Conservation (phyloP, 2,113 vertebrate genomes). For the Cichladusa arquata region DNA sequence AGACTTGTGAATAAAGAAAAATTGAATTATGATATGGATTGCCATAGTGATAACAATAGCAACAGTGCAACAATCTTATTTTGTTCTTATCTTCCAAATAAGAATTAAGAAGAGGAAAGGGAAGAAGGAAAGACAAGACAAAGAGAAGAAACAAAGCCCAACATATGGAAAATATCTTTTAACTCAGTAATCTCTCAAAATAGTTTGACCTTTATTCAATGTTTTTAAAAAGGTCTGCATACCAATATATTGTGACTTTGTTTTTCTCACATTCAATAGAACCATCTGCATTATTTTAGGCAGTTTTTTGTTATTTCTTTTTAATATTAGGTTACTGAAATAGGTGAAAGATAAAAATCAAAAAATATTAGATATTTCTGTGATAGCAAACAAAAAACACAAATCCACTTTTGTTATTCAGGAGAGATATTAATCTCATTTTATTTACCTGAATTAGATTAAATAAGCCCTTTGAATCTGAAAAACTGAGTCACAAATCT, state of each 20-base stretch:
- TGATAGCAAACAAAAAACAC: background rate
- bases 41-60: background rate
- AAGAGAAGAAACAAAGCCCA: background rate
- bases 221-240: background rate
- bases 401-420: background rate
- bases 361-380: background rate
- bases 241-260: background rate
- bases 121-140: background rate
- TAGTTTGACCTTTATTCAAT: background rate
- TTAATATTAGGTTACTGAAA: background rate
- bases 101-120: background rate
- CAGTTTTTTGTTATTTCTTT: background rate
- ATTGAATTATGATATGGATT: background rate
- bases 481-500: background rate
- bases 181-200: background rate
- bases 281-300: background rate
- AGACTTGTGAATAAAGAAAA: background rate
- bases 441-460: background rate
- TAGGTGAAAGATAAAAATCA: background rate
- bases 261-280: background rate
- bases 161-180: background rate
- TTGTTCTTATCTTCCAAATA: background rate
- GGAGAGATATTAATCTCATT: background rate
- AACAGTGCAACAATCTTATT: background rate
- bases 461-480: background rate